Evolutionary conservation across 2,888 invertebrate genomes (phyloP), one percentile per base, ranked within the genome.

Genomic region (Nymphalis urticae): DNA sequence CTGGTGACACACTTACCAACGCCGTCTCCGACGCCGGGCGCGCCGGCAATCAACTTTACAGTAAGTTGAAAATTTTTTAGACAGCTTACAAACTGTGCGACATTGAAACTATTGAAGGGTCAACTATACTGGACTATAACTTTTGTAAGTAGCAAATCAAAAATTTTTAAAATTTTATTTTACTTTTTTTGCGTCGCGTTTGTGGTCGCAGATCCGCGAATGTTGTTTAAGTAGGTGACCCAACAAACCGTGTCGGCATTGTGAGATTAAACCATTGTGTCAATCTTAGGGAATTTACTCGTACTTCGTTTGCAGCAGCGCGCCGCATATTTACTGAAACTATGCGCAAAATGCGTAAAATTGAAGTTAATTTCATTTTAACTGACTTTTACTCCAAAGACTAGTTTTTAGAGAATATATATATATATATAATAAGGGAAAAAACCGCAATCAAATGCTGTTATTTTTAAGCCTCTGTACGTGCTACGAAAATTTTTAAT

Each of bases 1-100:
- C 62, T 67, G 61, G 66, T 66, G 66, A 62, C 61, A 66, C 77
- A 74, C 75, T 72, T 73, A 71, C 68, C 68, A 67, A 70, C 61
- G 70, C 63, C 69, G 60, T 67, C 50, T 48, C 66, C 69, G 62
- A 60, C 65, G 68, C 70, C 70, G 68, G 70, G 71, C 64, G 66
- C 68, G 68, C 21, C 62, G 56, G 27, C 24, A 16, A 62, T 17
- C 53, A n/a, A 48, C 59, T 63, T 63, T 27, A 54, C 63, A 50
- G 71, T 71, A 66, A 68, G 71, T 50, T 56, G 48, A 42, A 53
- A 50, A 48, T 42, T 54, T 62, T 60, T n/a, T 50, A 47, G 50
- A 16, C 48, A 59, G 48, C 62, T 62, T 54, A 54, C 36, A 65
- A 65, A 68, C 64, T 67, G 27, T 64, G 42, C 42, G 16, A 51